Evolutionary conservation across 2,113 vertebrate species (phyloP), one percentile per base, ranked within the genome.

Genomic region (Notothenia rossii): DNA sequence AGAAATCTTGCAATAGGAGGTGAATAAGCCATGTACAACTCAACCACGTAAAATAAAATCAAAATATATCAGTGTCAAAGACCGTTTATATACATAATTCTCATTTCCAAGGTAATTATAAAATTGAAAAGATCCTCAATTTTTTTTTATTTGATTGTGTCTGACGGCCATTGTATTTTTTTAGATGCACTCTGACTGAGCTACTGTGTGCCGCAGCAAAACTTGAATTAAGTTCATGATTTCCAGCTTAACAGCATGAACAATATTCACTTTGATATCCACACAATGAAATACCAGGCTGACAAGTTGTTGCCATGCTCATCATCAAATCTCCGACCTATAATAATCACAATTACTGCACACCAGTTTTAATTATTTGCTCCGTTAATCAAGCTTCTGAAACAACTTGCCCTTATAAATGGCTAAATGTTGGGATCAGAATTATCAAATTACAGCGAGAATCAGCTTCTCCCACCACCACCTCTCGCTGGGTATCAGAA

Each of bases 401-500:
- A 96, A 96, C 95, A 96, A 96, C 96, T 97, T 96, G 92, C 90
- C 77, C 91, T 94, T 95, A 96, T 95, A 94, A 98, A 96, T 92
- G 92, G 93, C 89, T 94, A 94, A 94, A 95, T 95, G 94, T 94
- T 94, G 80, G 75, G 94, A 97, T 96, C 95, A 95, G 95, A 96
- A 96, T 96, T 94, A 96, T 95, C 95, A 96, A 97, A 97, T 97
- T 96, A 95, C 95, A 96, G 90, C 91, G 86, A 94, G 94, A 94
- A 96, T 94, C 77, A 10, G 93, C 93, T 93, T 94, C 88, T 90
- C 92, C 88, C 84, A 90, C 92, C 94, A 93, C 92, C 92, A 93
- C 94, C 95, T 95, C 94, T 95, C 95, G 93, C 95, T 95, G 66
- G 33, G 79, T 69, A 65, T 71, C 67, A 77, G 66, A 75, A 77